Base-by-base conservation (phyloP, 1,140 invertebrate species). In the Saccostrea echinata region DNA sequence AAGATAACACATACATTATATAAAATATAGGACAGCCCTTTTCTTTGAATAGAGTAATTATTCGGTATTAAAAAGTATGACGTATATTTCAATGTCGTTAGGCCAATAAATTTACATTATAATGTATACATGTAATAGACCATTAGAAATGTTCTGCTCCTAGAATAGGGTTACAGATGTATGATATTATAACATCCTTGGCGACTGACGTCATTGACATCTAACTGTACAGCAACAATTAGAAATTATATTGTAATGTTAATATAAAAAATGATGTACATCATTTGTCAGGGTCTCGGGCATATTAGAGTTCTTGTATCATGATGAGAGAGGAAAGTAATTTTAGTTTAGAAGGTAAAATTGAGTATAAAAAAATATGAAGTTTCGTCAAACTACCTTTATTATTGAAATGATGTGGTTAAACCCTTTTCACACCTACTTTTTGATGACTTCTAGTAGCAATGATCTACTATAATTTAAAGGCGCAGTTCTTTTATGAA, bases 101-200 rank as follows among this genome's bases (percentile, higher is more conserved):
- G 9, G 43, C 43, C 43, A 43, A 4, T 43, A 9, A 43, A 43
- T 43, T 43, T 3, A 43, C 43, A 43, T 43, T 43, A 43, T 9
- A 43, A 43, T 43, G 43, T 43, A 43, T 9, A 43, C 9, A 8
- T 43, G 43, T 4, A 3, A 9, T 43, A 3, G 43, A 43, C 43
- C 9, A 6, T 43, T 43, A 6, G 43, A 43, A 4, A 43, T 43
- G 9, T 43, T 43, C 43, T 43, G 6, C 43, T 43, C 43, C 43
- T 61, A 61, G 13, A 76, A 76, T 76, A 33, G 24, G 27, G 33
- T 76, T 30, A 76, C 68, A 30, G 16, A 76, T 76, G 68, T 76
- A 3, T 30, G 24, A 76, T 76, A 76, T 71, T 71, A 71, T 30
- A 35, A 76, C 11, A 76, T 76, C 68, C 68, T 76, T 76, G 68